phyloP scores from a whole-genome alignment of 1,140 invertebrate species.

The Aradophagus sp. region DNA sequence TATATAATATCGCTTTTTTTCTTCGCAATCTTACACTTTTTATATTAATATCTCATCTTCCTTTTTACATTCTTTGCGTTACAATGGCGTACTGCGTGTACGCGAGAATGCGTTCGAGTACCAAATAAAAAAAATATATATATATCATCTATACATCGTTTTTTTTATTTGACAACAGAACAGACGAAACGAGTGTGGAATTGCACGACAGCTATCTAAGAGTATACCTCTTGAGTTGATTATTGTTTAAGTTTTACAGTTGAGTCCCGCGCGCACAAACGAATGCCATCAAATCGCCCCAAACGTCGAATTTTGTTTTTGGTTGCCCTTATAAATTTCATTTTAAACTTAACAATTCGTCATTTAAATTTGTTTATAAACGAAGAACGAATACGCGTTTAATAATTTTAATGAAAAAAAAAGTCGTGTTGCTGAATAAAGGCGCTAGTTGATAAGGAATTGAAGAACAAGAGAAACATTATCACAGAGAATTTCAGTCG shows the following conservation, averaged over 20 bases:
- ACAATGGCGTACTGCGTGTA: conserved; percentile 10
- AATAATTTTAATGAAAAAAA: not conserved
- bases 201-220: conserved; percentile 44
- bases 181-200: conserved; percentile 30
- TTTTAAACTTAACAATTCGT: conserved; percentile 46
- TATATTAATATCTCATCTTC: conserved; percentile 40
- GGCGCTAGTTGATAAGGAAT: not conserved
- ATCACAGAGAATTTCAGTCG: conserved; percentile 50
- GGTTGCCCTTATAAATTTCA: conserved; percentile 31
- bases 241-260: conserved; percentile 33
- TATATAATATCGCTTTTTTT: conserved; percentile 46
- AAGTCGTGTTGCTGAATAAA: not conserved
- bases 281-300: conserved; percentile 12
- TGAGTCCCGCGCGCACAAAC: conserved; percentile 31
- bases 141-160: conserved; percentile 6
- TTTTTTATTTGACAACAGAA: conserved; percentile 24
- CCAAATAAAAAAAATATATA: conserved; percentile 43
- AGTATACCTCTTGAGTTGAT: conserved; percentile 23
- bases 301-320: conserved; percentile 21
- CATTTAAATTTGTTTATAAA: conserved; percentile 3
- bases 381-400: conserved; percentile 10
- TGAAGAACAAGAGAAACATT: conserved; percentile 18
- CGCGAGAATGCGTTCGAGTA: conserved; percentile 5
- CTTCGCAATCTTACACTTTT: conserved; percentile 32
- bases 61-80: conserved; percentile 42